Conservation (phyloP, 64 coral and sea anemone genomes). For the Acropora yongei region DNA sequence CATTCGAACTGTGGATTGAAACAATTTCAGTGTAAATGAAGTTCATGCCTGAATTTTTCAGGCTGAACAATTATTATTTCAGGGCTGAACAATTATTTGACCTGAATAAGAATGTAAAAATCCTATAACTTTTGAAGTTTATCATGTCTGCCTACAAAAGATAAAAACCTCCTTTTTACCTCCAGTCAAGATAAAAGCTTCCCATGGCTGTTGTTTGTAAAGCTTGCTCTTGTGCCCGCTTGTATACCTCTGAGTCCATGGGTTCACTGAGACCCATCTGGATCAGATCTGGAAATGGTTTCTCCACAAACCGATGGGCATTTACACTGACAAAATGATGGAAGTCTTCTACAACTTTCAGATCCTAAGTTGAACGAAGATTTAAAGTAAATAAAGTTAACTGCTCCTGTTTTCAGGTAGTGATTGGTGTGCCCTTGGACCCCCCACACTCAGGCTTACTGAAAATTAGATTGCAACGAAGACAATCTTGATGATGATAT, state of each 20-base stretch:
- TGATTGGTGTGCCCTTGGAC: no score
- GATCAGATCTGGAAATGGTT: conserved; percentile 75
- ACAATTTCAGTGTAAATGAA: no score
- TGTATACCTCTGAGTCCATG: conserved; percentile 67
- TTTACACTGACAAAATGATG: conserved; percentile 92
- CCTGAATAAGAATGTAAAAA: no score
- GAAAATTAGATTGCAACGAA: no score
- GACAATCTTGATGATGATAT: no score
- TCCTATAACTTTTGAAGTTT: no score
- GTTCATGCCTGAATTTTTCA: no score
- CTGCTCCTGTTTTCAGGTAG: no score
- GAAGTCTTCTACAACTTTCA: conserved; percentile 76
- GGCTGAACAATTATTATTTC: no score
- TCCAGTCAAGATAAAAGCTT: conserved; percentile 91
- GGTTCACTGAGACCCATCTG: conserved; percentile 87
- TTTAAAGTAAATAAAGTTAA: not conserved
- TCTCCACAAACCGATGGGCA: conserved; percentile 85
- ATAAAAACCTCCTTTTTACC: conserved; percentile 37
- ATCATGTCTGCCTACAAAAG: not conserved
- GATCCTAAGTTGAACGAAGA: conserved; percentile 32
- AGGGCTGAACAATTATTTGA: no score
- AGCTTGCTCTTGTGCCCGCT: conserved; percentile 68
- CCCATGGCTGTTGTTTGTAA: conserved; percentile 36
- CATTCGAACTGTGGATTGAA: no score
- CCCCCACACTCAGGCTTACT: no score